Evolutionary conservation across 2,888 invertebrate genomes (phyloP).

Genomic region (Ctenicera cuprea): DNA sequence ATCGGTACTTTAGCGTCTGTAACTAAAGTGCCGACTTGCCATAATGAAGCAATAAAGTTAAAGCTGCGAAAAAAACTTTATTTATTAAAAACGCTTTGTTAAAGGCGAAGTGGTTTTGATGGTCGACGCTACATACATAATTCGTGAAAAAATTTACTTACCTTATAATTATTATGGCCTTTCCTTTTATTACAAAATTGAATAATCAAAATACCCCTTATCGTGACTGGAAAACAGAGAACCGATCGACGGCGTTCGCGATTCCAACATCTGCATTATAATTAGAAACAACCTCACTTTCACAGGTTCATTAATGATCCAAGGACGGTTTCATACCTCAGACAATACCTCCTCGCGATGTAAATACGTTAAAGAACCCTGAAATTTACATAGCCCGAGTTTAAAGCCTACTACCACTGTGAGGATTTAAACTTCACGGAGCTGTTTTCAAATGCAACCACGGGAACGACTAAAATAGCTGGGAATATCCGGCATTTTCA

Average conservation of each 20-base stretch:
- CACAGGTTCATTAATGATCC: constrained; percentile 34
- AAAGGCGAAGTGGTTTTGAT: too few species aligned
- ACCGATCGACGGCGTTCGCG: not conserved
- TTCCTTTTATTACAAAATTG: not conserved
- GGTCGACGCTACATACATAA: too few species aligned
- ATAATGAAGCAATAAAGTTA: too few species aligned
- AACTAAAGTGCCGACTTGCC: too few species aligned
- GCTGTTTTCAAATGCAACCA: constrained; percentile 40
- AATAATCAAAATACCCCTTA: not conserved
- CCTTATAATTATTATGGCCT: too few species aligned
- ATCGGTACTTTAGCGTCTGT: too few species aligned
- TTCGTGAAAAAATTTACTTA: too few species aligned
- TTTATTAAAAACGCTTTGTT: too few species aligned
- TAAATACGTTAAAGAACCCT: constrained; percentile 37
- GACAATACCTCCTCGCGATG: constrained; percentile 10
- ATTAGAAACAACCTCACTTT: constrained; percentile 36
- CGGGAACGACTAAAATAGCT: constrained; percentile 43
- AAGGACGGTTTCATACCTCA: constrained; percentile 23
- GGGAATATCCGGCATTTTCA: constrained; percentile 47
- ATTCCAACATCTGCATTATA: constrained; percentile 20
- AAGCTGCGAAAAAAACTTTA: too few species aligned
- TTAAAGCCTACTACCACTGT: constrained; percentile 27
- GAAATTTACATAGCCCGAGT: constrained; percentile 35
- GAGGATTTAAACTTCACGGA: constrained; percentile 33
- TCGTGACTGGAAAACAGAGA: not conserved